A percentile compares a stretch with the other conserved stretches of the same genome.
These are phyloP conservation scores for Streptopelia turtur DNA, from an alignment of 2,797 vertebrate genomes.

Conservation along the genomic window DNA sequence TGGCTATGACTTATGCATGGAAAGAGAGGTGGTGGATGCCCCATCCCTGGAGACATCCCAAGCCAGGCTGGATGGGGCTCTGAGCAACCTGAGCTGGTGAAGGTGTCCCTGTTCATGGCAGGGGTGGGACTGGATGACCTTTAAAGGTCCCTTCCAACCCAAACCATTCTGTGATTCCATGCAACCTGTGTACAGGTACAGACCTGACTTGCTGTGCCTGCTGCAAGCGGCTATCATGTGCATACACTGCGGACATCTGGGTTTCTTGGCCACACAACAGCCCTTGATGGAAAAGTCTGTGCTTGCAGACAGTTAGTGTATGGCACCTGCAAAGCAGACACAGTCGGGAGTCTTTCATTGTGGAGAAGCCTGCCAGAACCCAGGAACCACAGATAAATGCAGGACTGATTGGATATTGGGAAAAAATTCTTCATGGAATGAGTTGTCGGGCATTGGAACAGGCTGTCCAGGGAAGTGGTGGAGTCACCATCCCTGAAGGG, in stretches of 20 bases:
- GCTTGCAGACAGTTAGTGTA: constrained; percentile 8
- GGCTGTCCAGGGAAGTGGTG: too few relatives aligned
- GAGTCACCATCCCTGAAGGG: too few relatives aligned
- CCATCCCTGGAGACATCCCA: too few relatives aligned
- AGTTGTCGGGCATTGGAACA: too few relatives aligned
- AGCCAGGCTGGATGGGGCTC: too few relatives aligned
- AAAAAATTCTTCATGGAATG: too few relatives aligned
- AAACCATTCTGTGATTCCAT: too few relatives aligned
- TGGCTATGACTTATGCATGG: background rate
- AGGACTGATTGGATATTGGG: background rate
- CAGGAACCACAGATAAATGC: background rate
- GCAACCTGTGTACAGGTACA: background rate
- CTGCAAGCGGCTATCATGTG: background rate
- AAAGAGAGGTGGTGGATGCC: too few relatives aligned
- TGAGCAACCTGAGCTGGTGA: too few relatives aligned
- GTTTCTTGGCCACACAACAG: constrained; percentile 21
- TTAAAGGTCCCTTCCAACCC: too few relatives aligned
- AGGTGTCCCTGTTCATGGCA: too few relatives aligned
- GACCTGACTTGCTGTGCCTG: background rate
- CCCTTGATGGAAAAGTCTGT: background rate
- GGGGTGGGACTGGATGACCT: too few relatives aligned
- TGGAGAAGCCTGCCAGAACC: background rate
- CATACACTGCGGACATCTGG: background rate
- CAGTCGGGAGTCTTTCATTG: background rate
- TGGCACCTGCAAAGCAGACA: constrained; percentile 23